Percentiles rank a stretch among this genome's conserved stretches.
These are phyloP conservation scores for Crenuchus spilurus DNA, from an alignment of 2,797 vertebrate genomes.

Conservation along the genomic window DNA sequence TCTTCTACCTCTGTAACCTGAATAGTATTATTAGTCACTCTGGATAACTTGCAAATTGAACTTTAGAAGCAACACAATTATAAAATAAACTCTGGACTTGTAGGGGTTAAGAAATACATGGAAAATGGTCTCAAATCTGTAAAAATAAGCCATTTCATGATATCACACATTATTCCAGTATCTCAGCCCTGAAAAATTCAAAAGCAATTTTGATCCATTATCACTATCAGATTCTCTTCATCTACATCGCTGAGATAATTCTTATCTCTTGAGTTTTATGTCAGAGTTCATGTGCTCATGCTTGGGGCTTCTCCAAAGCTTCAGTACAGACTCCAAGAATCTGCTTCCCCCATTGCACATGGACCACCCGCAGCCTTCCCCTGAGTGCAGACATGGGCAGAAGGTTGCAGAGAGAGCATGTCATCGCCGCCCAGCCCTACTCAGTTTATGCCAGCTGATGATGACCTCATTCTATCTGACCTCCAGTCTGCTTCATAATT, in stretches of 20 bases:
- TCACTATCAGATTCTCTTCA: background rate
- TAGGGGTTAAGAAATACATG: background rate
- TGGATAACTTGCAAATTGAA: too few relatives aligned
- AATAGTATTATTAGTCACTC: too few relatives aligned
- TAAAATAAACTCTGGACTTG: too few relatives aligned
- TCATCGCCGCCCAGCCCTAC: slow-evolving; percentile 41
- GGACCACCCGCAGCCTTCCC: slow-evolving; percentile 2
- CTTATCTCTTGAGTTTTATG: background rate
- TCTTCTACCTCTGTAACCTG: too few relatives aligned
- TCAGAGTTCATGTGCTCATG: background rate
- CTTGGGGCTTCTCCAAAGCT: background rate
- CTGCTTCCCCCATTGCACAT: background rate
- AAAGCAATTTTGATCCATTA: background rate
- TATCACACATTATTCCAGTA: background rate
- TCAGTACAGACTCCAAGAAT: background rate
- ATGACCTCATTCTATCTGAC: slow-evolving; percentile 44
- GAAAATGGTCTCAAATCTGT: background rate
- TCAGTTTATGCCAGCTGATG: slow-evolving; percentile 50
- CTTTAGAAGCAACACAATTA: too few relatives aligned
- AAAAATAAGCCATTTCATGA: background rate
- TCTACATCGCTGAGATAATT: background rate
- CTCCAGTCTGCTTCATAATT: slow-evolving; percentile 56
- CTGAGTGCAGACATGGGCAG: background rate
- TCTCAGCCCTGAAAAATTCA: background rate
- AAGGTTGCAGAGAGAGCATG: slow-evolving; percentile 45